Conservation (phyloP, 2,888 invertebrate genomes). For the Troides helena region DNA sequence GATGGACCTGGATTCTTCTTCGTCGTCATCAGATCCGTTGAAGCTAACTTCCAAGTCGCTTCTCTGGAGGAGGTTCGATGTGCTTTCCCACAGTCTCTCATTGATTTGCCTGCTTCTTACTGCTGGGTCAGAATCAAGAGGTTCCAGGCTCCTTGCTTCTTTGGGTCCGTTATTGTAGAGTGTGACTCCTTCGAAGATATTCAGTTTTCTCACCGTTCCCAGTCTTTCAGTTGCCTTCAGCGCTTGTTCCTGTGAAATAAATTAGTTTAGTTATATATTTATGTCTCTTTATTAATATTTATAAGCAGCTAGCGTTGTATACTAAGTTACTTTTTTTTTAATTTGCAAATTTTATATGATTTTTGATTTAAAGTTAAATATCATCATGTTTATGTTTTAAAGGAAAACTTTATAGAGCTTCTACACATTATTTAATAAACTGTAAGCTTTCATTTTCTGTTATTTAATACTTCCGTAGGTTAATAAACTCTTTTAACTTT, state of each 20-base stretch:
- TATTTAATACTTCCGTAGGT: too few species aligned
- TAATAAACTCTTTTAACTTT: not conserved
- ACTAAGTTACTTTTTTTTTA: not conserved
- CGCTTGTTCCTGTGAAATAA: slow-evolving; percentile 60
- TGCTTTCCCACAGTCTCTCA: slow-evolving; percentile 61
- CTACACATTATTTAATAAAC: too few species aligned
- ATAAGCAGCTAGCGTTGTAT: not conserved
- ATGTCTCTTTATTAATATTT: not conserved
- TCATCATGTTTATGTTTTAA: not conserved
- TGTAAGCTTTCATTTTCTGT: too few species aligned
- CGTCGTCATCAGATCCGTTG: slow-evolving; percentile 51
- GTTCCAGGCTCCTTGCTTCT: slow-evolving; percentile 59
- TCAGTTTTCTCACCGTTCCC: slow-evolving; percentile 56
- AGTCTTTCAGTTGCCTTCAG: slow-evolving; percentile 63
- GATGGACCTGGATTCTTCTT: slow-evolving; percentile 58
- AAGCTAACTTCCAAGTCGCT: slow-evolving; percentile 66
- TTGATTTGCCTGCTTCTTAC: slow-evolving; percentile 57
- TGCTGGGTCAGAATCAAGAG: slow-evolving; percentile 56
- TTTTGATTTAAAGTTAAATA: not conserved
- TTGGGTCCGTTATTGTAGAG: slow-evolving; percentile 61
- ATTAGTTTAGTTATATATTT: slow-evolving; percentile 1
- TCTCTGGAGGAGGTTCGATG: slow-evolving; percentile 56
- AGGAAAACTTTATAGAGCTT: too few species aligned
- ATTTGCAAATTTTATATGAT: not conserved
- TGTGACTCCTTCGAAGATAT: slow-evolving; percentile 61